Base-by-base conservation (phyloP, 2,797 vertebrate genomes). In the Halcyon badia region DNA sequence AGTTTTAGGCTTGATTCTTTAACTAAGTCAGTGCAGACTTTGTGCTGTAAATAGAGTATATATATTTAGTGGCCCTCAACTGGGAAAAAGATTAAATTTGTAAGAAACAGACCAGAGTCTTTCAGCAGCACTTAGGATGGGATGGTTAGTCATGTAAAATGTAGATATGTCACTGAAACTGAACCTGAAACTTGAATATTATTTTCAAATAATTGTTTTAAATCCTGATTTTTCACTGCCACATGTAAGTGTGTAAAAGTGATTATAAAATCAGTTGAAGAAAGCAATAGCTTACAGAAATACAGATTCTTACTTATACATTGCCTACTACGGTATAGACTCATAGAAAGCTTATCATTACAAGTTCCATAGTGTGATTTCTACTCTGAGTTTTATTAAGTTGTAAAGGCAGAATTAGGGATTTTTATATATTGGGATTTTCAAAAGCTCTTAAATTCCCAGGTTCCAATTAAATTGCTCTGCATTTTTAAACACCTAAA, bases 401-500 rank as follows among this genome's bases (percentile, higher is more conserved):
- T 20, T 49, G 7, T 82, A 79, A 91, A 87, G 21, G 30, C 18
- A 85, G 46, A 90, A 78, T 83, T 71, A 57, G 6, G 25, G 49
- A n/a, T 30, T 92, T 92, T 83, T 54, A n/a, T 41, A 20, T 31
- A 31, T 2, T 42, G 20, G n/a, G 26, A 58, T 91, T 83, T 92
- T 64, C 31, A 60, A 79, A 77, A 83, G 17, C 33, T 41, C 33
- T 57, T 70, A 49, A 12, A 21, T 93, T 92, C 61, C 19, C 57
- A 89, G n/a, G 18, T 79, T 52, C 48, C 56, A 90, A 18, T 79
- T 90, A 87, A 92, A 83, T 60, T 82, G 12, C 12, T 81, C 62
- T 70, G 5, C 24, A 44, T 78, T 81, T 83, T 86, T 72, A 61
- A 83, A 65, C 16, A n/a, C 6, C 1, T 8, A 64, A 61, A 46